Evolutionary conservation across 2,113 vertebrate species (phyloP).

Genomic region (Microtus pennsylvanicus): DNA sequence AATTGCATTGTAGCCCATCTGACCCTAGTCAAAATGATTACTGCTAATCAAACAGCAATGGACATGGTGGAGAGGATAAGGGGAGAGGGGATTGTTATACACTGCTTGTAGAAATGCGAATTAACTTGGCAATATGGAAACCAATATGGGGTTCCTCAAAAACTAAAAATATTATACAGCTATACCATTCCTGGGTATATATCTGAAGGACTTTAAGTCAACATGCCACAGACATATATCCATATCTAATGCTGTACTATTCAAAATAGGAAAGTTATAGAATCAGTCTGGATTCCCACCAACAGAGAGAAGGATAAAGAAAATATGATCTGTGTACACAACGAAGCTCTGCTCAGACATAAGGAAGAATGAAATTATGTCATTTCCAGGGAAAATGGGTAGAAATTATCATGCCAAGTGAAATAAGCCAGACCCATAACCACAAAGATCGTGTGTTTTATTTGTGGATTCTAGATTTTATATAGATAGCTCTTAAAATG

Average conservation of each 20-base stretch:
- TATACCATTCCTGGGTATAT: background rate
- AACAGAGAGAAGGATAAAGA: background rate
- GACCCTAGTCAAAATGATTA: background rate
- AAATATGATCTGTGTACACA: background rate
- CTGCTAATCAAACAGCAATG: background rate
- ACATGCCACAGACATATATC: background rate
- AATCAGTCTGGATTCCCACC: background rate
- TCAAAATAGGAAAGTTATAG: background rate
- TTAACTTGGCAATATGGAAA: background rate
- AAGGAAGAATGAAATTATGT: background rate
- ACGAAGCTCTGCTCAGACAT: background rate
- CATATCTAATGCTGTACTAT: background rate
- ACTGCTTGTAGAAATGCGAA: background rate
- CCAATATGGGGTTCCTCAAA: background rate
- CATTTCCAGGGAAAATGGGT: background rate
- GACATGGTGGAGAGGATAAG: background rate
- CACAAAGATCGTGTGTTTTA: background rate
- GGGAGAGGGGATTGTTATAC: background rate
- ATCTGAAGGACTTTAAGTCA: background rate
- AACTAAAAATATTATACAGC: background rate
- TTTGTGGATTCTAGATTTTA: background rate
- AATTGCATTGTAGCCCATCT: background rate
- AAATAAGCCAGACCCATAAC: background rate
- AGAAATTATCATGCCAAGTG: background rate
- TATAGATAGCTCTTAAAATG: background rate